phyloP scores from a whole-genome alignment of 2,888 invertebrate species.

The Julus scandinavius region DNA sequence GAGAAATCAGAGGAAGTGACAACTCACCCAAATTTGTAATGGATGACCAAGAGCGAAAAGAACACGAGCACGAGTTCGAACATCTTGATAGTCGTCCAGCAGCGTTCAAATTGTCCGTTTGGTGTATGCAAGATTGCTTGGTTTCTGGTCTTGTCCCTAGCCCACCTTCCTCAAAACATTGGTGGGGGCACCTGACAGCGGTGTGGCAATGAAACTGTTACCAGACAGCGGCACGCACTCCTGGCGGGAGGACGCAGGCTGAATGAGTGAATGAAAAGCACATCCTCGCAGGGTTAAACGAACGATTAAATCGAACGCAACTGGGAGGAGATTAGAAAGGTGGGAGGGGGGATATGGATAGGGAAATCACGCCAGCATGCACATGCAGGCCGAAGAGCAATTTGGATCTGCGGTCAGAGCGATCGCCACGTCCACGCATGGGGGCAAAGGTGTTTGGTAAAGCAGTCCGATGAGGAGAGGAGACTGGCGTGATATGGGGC shows the following conservation, averaged over 20 bases:
- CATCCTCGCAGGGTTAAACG: background rate
- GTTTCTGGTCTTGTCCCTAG: background rate
- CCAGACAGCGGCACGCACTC: too few species aligned
- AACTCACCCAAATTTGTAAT: constrained; percentile 54
- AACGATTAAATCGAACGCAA: background rate
- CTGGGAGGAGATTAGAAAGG: background rate
- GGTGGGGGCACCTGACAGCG: background rate
- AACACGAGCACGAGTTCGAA: constrained; percentile 50
- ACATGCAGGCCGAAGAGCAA: too few species aligned
- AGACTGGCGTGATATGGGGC: background rate
- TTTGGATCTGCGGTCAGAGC: too few species aligned
- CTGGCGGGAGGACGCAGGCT: too few species aligned
- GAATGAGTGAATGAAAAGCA: background rate
- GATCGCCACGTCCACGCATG: too few species aligned
- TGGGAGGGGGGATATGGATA: background rate
- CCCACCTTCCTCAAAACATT: background rate
- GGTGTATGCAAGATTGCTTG: background rate
- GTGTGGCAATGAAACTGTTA: background rate
- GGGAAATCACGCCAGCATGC: background rate
- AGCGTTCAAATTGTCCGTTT: background rate
- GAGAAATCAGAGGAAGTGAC: background rate
- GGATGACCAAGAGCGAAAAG: constrained; percentile 50
- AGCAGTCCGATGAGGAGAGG: background rate
- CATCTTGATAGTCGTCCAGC: background rate
- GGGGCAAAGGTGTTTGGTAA: background rate